Evolutionary conservation across 2,797 vertebrate species (phyloP).

Genomic region (Schizopygopsis pylzovi): DNA sequence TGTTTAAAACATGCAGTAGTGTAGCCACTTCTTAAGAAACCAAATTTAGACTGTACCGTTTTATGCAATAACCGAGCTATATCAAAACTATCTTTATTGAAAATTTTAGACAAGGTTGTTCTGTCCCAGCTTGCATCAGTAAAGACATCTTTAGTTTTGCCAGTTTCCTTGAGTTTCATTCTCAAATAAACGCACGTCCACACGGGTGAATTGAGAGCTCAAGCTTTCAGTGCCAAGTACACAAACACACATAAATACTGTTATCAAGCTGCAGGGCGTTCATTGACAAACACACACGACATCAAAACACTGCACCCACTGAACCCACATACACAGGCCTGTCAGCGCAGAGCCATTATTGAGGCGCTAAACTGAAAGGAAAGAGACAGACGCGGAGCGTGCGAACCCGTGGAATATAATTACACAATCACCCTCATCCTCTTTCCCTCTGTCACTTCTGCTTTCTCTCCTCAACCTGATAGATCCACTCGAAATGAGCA

Average conservation of each 20-base stretch:
- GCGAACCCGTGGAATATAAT: background rate
- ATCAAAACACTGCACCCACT: slow-evolving; percentile 22
- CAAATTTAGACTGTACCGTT: too few relatives aligned
- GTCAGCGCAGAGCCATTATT: background rate
- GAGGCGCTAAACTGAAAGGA: background rate
- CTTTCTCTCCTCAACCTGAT: slow-evolving; percentile 13
- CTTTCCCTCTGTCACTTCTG: background rate
- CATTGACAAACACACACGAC: slow-evolving; percentile 16
- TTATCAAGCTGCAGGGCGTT: background rate
- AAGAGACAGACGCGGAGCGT: background rate
- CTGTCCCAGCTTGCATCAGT: too few relatives aligned
- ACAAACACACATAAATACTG: slow-evolving; percentile 8
- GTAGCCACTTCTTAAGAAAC: too few relatives aligned
- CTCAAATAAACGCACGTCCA: background rate
- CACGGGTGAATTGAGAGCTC: background rate
- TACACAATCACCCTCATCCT: slow-evolving; percentile 31
- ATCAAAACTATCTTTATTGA: too few relatives aligned
- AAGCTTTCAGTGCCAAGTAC: background rate
- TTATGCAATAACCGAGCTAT: too few relatives aligned
- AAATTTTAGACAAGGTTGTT: too few relatives aligned
- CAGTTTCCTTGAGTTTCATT: background rate
- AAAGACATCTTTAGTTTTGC: too few relatives aligned
- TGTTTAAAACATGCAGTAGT: too few relatives aligned
- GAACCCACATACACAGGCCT: slow-evolving; percentile 6
- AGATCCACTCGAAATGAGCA: background rate